Evolutionary conservation across 2,888 invertebrate genomes (phyloP), one percentile per base, ranked within the genome.

Genomic region (Pantelozetes paolii): DNA sequence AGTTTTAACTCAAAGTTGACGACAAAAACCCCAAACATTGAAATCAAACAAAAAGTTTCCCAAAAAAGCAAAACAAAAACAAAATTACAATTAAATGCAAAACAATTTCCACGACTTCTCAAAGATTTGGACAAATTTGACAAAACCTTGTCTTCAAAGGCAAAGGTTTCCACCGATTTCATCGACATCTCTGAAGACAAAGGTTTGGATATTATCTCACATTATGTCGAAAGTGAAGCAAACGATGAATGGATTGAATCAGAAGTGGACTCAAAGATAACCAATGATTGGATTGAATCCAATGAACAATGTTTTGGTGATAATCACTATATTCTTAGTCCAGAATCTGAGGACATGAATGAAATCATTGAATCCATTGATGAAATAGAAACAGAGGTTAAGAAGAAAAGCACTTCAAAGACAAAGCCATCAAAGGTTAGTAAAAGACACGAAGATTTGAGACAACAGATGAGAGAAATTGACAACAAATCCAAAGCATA

Each of bases 381-480:
- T n/a, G n/a, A n/a, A n/a, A n/a, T n/a, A n/a, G n/a, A n/a, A n/a
- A n/a, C n/a, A n/a, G n/a, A n/a, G n/a, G n/a, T n/a, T n/a, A n/a
- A n/a, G n/a, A n/a, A n/a, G n/a, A n/a, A n/a, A n/a, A n/a, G n/a
- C n/a, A n/a, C n/a, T n/a, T n/a, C n/a, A n/a, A n/a, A n/a, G n/a
- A n/a, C 5, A 54, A 54, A 30, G 13, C 54, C 54, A 32, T 15
- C 36, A 57, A 54, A 45, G 30, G 30, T 9, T 11, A 1, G 18
- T 36, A 40, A 32, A 54, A 32, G 20, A 28, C 67, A 74, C 6
- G 64, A 73, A n/a, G 45, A 73, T 15, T 11, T 71, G 1, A 50
- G 67, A 45, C 32, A 30, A 42, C 18, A 54, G 3, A 9, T 42
- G 11, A 72, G 15, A 13, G 32, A 30, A 18, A 28, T 62, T 2